Conservation (phyloP, 2,113 vertebrate genomes). For the Neodon shergylaensis region DNA sequence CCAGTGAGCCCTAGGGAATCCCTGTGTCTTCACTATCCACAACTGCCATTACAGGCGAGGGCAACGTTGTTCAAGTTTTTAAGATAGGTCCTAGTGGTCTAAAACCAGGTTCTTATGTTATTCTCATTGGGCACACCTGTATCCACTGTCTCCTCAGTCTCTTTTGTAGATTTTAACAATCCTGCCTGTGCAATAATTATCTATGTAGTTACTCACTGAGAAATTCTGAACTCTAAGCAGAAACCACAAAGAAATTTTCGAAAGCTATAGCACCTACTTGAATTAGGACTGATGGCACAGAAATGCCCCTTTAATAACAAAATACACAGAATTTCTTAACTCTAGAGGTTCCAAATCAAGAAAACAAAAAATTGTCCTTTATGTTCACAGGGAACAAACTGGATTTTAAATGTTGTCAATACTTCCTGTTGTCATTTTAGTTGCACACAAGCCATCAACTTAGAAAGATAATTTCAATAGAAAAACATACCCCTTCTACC, state of each 20-base stretch:
- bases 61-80: background rate
- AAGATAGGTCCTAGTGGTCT: too few relatives aligned
- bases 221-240: slow-evolving; percentile 1
- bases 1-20: background rate
- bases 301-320: background rate
- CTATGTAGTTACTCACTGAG: background rate
- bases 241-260: slow-evolving; percentile 1
- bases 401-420: slow-evolving; percentile 49
- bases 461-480: slow-evolving; percentile 70
- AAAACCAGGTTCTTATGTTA: background rate
- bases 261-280: background rate
- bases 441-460: slow-evolving; percentile 61
- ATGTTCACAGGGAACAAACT: slow-evolving; percentile 37
- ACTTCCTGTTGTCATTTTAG: slow-evolving; percentile 62
- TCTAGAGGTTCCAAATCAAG: background rate
- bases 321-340: background rate
- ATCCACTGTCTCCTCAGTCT: background rate
- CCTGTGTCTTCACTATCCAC: background rate
- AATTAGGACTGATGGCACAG: background rate
- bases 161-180: background rate
- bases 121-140: too few relatives aligned
- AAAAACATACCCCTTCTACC: slow-evolving; percentile 69
- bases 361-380: slow-evolving; percentile 43
- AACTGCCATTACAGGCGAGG: background rate
- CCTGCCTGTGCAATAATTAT: too few relatives aligned